Percentiles rank a stretch among this genome's conserved stretches.
Conservation (phyloP, 1,140 invertebrate genomes). For the Trichogramma pretiosum region DNA sequence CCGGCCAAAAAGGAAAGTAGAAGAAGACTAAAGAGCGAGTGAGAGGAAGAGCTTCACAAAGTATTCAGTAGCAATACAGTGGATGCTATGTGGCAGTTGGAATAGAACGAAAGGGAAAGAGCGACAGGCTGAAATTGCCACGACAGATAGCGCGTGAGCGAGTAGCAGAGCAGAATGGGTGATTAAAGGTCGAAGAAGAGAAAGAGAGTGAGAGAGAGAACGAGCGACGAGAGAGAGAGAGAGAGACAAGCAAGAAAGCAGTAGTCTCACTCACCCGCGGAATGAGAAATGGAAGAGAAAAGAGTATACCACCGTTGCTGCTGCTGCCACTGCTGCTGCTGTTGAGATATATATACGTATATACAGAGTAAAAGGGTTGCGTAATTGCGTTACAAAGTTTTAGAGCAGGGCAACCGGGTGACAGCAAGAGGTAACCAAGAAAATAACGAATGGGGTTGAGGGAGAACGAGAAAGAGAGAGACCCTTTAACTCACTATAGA, state of each 20-base stretch:
- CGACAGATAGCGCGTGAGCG: not conserved
- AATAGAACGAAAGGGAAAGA: constrained; percentile 2
- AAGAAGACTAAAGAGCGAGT: not conserved
- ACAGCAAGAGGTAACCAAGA: constrained; percentile 45
- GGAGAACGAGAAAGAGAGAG: constrained; percentile 10
- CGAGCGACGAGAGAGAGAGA: constrained; percentile 13
- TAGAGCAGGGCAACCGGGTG: constrained; percentile 37
- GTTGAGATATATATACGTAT: too few species aligned
- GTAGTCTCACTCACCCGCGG: too few species aligned
- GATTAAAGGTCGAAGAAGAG: constrained; percentile 14
- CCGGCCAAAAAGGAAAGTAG: constrained; percentile 17
- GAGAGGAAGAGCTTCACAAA: not conserved
- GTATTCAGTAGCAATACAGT: too few species aligned
- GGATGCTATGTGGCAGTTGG: constrained; percentile 8
- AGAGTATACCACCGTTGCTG: too few species aligned
- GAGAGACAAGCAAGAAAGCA: not conserved
- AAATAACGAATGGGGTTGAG: constrained; percentile 41
- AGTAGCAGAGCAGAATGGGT: constrained; percentile 7
- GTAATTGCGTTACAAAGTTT: constrained; percentile 48
- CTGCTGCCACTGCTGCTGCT: too few species aligned
- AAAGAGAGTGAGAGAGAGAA: constrained; percentile 13
- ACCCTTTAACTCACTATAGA: too few species aligned
- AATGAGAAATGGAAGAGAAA: constrained; percentile 26
- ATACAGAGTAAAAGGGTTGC: constrained; percentile 27
- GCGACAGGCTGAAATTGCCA: constrained; percentile 12